Base-by-base conservation (phyloP, 1,140 invertebrate species). In the Stegodyphus mimosarum region DNA sequence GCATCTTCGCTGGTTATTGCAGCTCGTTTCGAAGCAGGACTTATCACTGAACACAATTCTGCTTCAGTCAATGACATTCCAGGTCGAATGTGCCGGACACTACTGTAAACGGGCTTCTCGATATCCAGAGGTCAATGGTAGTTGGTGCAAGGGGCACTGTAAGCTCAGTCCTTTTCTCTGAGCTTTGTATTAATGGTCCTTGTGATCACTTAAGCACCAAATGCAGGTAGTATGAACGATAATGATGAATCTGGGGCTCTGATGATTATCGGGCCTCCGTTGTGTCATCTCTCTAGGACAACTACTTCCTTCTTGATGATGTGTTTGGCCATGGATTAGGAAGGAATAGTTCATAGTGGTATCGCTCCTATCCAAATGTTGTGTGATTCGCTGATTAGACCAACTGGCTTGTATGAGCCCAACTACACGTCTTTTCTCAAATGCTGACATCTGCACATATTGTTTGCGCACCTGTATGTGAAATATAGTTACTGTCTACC, bases 171-270 rank as follows among this genome's bases (percentile, higher is more conserved):
- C 72, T 18, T 7, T 50, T 74, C 18, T 74, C 7, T 74, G 49
- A 74, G 72, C 49, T 18, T 6, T 18, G 7, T 74, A 74, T 48
- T 6, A 74, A 74, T 74, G 7, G 6, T 74, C 72, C 72, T 74
- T 74, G n/a, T 15, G 49, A 18, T 74, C 17, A 55, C 53, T 55
- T 7, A 7, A 55, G 53, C 53, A 55, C 53, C 13, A 55, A 13
- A 7, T 55, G 53, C 53, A 55, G 7, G 7, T 13, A 55, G 7
- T 7, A 55, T 55, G 7, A 13, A 55, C 13, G 53, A 55, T 55
- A 55, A 55, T 55, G 53, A 55, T 55, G 53, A 7, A 55, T 55
- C 53, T 55, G 53, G 53, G 53, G 53, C 53, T 66, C 64, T 6
- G 64, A 66, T n/a, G 17, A 66, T 66, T 17, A 17, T 66, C n/a